A percentile compares a stretch with the other conserved stretches of the same genome.
Evolutionary conservation across 2,113 vertebrate genomes (phyloP).

Genomic region (Pollimyrus isidori): DNA sequence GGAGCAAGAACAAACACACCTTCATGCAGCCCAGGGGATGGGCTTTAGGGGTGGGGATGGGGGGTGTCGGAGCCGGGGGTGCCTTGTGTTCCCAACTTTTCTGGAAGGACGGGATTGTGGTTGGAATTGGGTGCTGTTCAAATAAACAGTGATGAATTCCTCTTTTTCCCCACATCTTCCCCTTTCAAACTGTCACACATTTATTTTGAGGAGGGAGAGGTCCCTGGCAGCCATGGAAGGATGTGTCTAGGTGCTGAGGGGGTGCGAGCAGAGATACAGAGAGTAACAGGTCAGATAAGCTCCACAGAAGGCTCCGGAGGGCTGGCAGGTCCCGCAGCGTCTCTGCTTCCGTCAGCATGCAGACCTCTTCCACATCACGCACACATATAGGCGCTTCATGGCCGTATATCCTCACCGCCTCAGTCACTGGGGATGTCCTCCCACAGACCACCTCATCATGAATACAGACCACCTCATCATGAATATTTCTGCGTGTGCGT

Average conservation of each 20-base stretch:
- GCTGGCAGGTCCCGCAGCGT: not conserved
- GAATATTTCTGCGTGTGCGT: not conserved
- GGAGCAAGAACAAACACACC: conserved; percentile 65
- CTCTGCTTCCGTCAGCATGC: not conserved
- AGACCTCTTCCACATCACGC: not conserved
- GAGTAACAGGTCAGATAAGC: not conserved
- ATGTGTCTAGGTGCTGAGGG: not conserved
- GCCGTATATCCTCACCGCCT: not conserved
- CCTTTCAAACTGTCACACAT: not conserved
- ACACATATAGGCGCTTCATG: not conserved
- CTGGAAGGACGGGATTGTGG: conserved; percentile 4
- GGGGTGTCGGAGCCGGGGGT: conserved; percentile 19
- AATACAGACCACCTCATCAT: not conserved
- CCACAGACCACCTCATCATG: not conserved
- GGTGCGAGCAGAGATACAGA: not conserved
- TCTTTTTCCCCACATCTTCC: not conserved
- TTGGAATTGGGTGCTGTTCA: conserved; percentile 14
- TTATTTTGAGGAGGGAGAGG: not conserved
- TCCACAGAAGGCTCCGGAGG: not conserved
- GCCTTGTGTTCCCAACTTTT: not conserved
- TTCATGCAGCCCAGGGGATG: conserved; percentile 51
- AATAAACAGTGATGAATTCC: conserved; percentile 24
- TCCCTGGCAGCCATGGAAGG: not conserved
- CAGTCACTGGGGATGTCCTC: not conserved
- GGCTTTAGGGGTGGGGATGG: conserved; percentile 18